Conservation (phyloP, 2,113 vertebrate species). For the Elachura formosa region DNA sequence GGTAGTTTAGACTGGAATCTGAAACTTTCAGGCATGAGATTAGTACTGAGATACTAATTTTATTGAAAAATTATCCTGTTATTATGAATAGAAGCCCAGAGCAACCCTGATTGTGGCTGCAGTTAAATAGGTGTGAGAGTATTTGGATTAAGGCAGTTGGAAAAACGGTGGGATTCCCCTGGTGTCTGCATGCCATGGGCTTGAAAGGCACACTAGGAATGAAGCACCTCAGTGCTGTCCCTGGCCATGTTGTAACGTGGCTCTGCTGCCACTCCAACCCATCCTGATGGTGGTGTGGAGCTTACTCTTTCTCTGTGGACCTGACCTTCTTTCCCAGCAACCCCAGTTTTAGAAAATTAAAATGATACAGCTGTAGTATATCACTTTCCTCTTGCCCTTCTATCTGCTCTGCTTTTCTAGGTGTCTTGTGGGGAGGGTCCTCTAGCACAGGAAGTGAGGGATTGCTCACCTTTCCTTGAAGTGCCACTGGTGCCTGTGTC, state of each 20-base stretch:
- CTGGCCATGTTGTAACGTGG: rapidly evolving
- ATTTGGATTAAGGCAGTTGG: neutral
- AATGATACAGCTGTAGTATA: rapidly evolving
- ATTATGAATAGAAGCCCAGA: neutral
- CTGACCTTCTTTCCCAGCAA: neutral
- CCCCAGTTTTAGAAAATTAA: neutral
- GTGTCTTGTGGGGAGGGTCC: neutral
- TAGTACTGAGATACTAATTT: neutral
- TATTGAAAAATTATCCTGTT: neutral
- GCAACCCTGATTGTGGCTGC: neutral
- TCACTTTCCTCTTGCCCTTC: neutral
- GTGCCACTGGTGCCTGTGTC: neutral
- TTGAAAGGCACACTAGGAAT: rapidly evolving
- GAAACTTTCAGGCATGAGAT: neutral
- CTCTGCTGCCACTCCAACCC: rapidly evolving
- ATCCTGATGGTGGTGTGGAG: neutral
- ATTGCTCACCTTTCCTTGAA: neutral
- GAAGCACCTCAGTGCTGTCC: too few species aligned
- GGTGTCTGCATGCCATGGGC: rapidly evolving
- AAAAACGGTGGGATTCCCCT: rapidly evolving
- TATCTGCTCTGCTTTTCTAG: neutral
- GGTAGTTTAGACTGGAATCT: neutral
- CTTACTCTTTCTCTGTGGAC: neutral
- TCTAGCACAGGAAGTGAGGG: neutral
- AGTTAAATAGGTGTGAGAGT: neutral